A percentile compares a stretch with the other conserved stretches of the same genome.
These are phyloP conservation scores for Heterodera filipjevi DNA, from an alignment of 2,888 invertebrate species.

Conservation along the genomic window DNA sequence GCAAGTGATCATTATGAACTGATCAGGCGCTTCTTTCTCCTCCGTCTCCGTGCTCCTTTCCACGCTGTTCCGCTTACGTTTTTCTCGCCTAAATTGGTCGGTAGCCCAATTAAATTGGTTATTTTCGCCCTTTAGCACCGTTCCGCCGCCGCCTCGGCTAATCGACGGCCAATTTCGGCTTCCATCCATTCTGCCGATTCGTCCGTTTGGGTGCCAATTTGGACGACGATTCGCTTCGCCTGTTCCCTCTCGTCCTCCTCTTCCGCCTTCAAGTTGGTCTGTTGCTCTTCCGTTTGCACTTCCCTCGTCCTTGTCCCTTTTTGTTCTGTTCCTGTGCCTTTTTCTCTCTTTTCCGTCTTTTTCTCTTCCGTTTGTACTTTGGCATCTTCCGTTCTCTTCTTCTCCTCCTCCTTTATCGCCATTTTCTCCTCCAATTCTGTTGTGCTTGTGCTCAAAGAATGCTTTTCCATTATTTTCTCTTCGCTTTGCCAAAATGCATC, in stretches of 20 bases:
- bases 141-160: slow-evolving; percentile 22
- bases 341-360: not conserved
- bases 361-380: not conserved
- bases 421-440: not conserved
- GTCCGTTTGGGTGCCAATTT: slow-evolving; percentile 28
- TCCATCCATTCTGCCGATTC: slow-evolving; percentile 34
- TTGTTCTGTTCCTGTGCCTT: not conserved
- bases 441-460: slow-evolving; percentile 4
- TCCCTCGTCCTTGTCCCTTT: not conserved
- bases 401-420: not conserved
- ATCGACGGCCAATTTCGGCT: slow-evolving; percentile 3
- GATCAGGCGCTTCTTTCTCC: slow-evolving; percentile 42
- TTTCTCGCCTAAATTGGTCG: slow-evolving; percentile 13
- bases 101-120: not conserved
- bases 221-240: not conserved
- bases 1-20: slow-evolving; percentile 48
- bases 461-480: not conserved
- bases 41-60: slow-evolving; percentile 45
- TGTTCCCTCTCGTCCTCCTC: not conserved
- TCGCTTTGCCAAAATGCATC: not conserved
- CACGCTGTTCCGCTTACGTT: slow-evolving; percentile 45
- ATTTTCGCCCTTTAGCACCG: not conserved
- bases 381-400: not conserved
- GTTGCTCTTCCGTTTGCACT: not conserved
- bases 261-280: not conserved